Conservation (phyloP, 2,888 invertebrate genomes). For the Lithophane leautieri region DNA sequence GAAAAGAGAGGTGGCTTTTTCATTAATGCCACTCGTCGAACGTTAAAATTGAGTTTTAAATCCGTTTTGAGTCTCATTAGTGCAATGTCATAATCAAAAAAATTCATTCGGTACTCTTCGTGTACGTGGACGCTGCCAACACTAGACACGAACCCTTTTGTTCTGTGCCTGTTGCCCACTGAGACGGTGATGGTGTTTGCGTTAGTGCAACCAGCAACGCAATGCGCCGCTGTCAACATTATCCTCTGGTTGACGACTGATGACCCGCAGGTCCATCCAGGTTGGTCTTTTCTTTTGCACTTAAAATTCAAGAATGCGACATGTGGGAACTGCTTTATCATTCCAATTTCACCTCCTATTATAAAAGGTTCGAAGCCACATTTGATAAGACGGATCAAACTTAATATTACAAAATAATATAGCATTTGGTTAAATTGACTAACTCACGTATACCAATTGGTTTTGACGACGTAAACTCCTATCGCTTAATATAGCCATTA, state of each 20-base stretch:
- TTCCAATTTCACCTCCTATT: not conserved
- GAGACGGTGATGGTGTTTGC: not conserved
- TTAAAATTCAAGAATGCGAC: not conserved
- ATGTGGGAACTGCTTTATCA: constrained; percentile 6
- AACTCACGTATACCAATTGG: not conserved
- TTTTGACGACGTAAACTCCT: not conserved
- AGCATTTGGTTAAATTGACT: constrained; percentile 9
- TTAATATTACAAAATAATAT: not conserved
- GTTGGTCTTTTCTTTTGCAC: not conserved
- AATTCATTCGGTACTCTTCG: not conserved
- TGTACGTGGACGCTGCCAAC: not conserved
- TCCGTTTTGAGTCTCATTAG: constrained; percentile 1
- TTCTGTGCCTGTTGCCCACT: not conserved
- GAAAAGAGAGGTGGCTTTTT: not conserved
- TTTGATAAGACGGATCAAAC: constrained; percentile 1
- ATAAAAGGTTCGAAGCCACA: constrained; percentile 3
- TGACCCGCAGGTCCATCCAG: constrained; percentile 37
- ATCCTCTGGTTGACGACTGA: constrained; percentile 64
- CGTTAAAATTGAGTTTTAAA: not conserved
- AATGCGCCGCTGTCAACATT: constrained; percentile 60
- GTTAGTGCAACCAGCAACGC: constrained; percentile 23
- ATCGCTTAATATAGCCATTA: not conserved
- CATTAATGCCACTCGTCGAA: constrained; percentile 27
- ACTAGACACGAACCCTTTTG: not conserved
- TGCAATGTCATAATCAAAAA: constrained; percentile 15